Conservation (phyloP, 2,797 vertebrate species). For the Periparus ater region DNA sequence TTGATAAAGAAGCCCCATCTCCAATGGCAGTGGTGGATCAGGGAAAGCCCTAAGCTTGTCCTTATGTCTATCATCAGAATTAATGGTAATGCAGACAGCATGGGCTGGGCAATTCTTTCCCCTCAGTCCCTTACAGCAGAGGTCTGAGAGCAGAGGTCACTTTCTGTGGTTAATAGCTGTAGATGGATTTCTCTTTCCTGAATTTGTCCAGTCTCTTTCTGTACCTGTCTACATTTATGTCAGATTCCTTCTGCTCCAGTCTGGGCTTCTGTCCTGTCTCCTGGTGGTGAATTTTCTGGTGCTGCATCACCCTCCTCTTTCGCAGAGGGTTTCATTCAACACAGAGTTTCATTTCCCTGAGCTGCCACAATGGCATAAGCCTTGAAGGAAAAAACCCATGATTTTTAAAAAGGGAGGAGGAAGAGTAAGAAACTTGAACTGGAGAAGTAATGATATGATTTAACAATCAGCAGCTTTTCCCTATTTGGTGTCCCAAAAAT, state of each 20-base stretch:
- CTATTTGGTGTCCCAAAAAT: slow-evolving; percentile 15
- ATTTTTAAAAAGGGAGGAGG: background rate
- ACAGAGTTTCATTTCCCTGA: background rate
- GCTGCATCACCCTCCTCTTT: background rate
- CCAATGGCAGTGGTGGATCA: background rate
- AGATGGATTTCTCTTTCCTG: background rate
- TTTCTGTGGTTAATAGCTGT: background rate
- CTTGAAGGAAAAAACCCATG: background rate
- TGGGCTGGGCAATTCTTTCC: background rate
- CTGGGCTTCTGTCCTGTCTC: background rate
- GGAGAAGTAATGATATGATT: slow-evolving; percentile 30
- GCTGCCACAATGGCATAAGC: background rate
- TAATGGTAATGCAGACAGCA: background rate
- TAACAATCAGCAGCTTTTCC: slow-evolving; percentile 41
- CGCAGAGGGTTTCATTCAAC: background rate
- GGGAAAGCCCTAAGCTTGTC: background rate
- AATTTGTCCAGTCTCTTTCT: background rate
- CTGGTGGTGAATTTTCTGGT: background rate
- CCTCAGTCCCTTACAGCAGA: background rate
- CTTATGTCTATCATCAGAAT: background rate
- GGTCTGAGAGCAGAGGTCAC: background rate
- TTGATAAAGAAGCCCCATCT: background rate
- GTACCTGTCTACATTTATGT: background rate
- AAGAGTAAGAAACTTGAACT: background rate
- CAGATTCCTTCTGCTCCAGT: background rate